These are phyloP conservation scores for Diplazon laetatorius DNA, from an alignment of 2,888 invertebrate genomes.

Conservation along the genomic window DNA sequence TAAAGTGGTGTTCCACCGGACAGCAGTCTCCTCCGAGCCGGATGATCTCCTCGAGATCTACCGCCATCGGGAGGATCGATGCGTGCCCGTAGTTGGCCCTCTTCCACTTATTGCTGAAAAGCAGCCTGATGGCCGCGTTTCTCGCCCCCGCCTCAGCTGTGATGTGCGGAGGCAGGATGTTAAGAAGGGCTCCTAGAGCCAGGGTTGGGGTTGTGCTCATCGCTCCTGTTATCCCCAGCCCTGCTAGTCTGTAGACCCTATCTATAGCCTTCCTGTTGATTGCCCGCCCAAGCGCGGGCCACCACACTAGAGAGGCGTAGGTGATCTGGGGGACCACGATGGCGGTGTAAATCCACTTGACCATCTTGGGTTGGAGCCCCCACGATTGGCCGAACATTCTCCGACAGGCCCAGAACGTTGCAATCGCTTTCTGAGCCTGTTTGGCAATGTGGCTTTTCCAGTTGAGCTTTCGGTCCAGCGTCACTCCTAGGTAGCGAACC, in stretches of 20 bases:
- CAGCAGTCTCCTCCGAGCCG: slow-evolving; percentile 9
- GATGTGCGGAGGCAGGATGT: slow-evolving; percentile 12
- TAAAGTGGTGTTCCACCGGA: not conserved
- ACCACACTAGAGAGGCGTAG: slow-evolving; percentile 55
- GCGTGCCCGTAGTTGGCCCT: not conserved
- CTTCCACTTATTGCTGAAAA: not conserved
- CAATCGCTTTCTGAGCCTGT: slow-evolving; percentile 24
- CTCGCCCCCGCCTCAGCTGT: slow-evolving; percentile 1
- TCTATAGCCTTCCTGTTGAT: not conserved
- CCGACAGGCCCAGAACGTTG: slow-evolving; percentile 47
- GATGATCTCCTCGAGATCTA: not conserved
- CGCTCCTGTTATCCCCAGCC: slow-evolving; percentile 54
- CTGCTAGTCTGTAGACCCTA: slow-evolving; percentile 40
- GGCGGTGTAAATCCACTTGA: slow-evolving; percentile 59
- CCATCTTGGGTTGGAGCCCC: slow-evolving; percentile 53
- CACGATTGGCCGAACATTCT: slow-evolving; percentile 50
- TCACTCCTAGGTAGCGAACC: not conserved
- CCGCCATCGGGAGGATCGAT: not conserved
- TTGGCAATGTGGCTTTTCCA: slow-evolving; percentile 38
- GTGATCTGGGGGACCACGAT: slow-evolving; percentile 50
- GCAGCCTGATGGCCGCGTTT: slow-evolving; percentile 1
- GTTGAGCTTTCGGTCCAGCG: slow-evolving; percentile 31
- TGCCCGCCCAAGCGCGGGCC: slow-evolving; percentile 27
- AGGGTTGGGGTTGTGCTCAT: slow-evolving; percentile 30
- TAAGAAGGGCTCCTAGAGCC: slow-evolving; percentile 9